These are phyloP conservation scores for Phymastichus coffea DNA, from an alignment of 1,140 invertebrate genomes.

Conservation along the genomic window DNA sequence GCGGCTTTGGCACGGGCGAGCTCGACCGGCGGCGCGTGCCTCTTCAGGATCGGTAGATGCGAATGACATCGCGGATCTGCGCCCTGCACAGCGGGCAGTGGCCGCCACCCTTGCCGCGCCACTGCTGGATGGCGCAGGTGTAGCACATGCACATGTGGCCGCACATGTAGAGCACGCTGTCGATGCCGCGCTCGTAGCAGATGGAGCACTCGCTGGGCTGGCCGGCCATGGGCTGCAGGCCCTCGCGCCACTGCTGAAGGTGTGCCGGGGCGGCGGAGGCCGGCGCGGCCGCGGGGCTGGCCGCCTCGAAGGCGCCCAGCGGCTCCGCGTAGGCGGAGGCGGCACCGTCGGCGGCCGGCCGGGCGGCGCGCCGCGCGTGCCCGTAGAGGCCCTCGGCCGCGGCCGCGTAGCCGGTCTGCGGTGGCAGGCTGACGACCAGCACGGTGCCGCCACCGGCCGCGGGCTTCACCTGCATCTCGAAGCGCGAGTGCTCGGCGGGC, in stretches of 20 bases:
- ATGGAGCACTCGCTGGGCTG: conserved; percentile 81
- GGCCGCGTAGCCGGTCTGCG: conserved; percentile 43
- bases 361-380: neutral
- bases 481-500: conserved; percentile 52
- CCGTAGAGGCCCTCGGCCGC: conserved; percentile 18
- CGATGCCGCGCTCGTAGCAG: conserved; percentile 90
- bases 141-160: conserved; percentile 99
- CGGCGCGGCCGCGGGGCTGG: neutral
- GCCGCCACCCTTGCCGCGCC: conserved; percentile 83
- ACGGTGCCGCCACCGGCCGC: conserved; percentile 68
- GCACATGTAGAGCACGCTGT: conserved; percentile 93
- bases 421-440: conserved; percentile 78
- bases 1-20: conserved; percentile 9
- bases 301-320: neutral
- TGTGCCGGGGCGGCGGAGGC: conserved; percentile 42
- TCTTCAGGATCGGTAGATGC: conserved; percentile 86
- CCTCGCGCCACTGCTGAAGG: conserved; percentile 53
- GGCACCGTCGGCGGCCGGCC: conserved; percentile 22
- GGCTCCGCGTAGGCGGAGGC: conserved; percentile 5
- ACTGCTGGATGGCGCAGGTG: conserved; percentile 90
- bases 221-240: conserved; percentile 47
- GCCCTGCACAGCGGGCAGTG: conserved; percentile 94
- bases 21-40: neutral
- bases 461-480: conserved; percentile 65
- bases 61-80: conserved; percentile 90